Evolutionary conservation across 2,113 vertebrate genomes (phyloP).

Genomic region (Parus major): DNA sequence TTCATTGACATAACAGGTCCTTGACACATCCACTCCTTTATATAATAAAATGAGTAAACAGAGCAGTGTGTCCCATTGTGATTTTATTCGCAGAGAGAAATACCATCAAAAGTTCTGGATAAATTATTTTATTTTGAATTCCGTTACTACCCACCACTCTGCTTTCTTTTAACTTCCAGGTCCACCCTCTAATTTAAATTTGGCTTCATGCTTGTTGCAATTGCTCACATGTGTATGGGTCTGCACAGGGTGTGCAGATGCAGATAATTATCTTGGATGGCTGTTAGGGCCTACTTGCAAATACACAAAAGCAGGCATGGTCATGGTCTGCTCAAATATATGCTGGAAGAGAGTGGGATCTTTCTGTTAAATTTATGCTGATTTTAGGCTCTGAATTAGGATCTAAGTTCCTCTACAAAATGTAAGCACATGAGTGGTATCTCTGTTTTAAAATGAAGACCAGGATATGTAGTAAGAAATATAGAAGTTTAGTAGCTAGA

Average conservation of each 20-base stretch:
- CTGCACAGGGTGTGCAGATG: neutral
- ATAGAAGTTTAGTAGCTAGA: neutral
- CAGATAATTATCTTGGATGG: neutral
- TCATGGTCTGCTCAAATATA: neutral
- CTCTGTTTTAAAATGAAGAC: neutral
- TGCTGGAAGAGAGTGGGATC: neutral
- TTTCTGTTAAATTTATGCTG: neutral
- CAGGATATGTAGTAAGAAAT: neutral
- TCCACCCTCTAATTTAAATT: neutral
- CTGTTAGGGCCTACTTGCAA: neutral
- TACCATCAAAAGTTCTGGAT: neutral
- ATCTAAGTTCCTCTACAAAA: neutral
- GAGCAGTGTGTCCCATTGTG: neutral
- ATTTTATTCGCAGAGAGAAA: neutral
- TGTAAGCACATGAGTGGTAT: rapidly evolving
- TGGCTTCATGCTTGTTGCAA: neutral
- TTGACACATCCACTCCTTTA: neutral
- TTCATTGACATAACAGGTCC: neutral
- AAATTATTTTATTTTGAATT: neutral
- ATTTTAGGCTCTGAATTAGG: neutral
- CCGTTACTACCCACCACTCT: rapidly evolving
- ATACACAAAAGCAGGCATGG: neutral
- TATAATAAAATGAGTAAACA: neutral
- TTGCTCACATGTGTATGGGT: neutral
- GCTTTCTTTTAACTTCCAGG: neutral